Evolutionary conservation across 2,797 vertebrate genomes (phyloP).

Genomic region (Momotus momota): DNA sequence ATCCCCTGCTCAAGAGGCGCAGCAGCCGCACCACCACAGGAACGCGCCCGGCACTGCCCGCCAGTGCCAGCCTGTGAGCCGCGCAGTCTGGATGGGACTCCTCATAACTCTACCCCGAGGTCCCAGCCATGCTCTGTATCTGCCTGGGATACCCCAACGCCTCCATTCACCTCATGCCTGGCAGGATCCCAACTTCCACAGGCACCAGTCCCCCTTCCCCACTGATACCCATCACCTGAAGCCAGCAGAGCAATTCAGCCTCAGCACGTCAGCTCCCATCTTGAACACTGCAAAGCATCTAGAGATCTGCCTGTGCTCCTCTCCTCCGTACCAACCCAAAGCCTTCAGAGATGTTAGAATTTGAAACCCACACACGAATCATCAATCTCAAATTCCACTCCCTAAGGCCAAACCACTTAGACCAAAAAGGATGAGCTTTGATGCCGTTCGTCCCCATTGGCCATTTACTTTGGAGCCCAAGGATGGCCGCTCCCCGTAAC

Average conservation of each 20-base stretch:
- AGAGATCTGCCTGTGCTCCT: neutral
- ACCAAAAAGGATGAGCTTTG: neutral
- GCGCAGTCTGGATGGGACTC: accelerated
- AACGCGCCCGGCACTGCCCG: accelerated
- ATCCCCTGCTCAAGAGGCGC: accelerated
- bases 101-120: neutral
- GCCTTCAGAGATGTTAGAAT: neutral
- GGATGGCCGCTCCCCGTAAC: accelerated
- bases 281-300: neutral
- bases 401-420: neutral
- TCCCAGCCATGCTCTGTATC: neutral
- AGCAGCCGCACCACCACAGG: neutral
- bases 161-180: accelerated
- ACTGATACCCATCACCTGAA: neutral
- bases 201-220: accelerated
- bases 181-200: neutral
- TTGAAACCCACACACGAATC: neutral
- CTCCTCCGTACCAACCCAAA: neutral
- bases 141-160: accelerated
- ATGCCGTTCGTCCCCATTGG: neutral
- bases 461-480: neutral
- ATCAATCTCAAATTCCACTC: neutral
- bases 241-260: neutral
- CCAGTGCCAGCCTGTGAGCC: accelerated
- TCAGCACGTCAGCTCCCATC: neutral